Base-by-base conservation (phyloP, 2,113 vertebrate genomes). In the Toxotes jaculatrix region DNA sequence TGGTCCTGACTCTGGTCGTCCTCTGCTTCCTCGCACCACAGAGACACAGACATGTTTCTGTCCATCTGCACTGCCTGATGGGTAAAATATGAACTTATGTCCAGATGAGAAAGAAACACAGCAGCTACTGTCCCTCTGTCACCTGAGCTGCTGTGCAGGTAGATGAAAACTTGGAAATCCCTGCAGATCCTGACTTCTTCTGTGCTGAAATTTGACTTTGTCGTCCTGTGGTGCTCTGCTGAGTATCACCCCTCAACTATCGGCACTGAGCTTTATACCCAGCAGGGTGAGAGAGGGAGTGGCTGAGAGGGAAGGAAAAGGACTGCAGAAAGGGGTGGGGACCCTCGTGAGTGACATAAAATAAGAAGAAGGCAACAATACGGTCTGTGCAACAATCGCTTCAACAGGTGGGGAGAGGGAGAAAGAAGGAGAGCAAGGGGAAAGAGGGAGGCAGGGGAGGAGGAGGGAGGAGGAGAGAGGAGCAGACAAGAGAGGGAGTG, bases 21-120 rank as follows among this genome's bases (percentile, higher is more conserved):
- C 65, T 93, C 93, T 34, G 34, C 85, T 80, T 96, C 95, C 75
- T 94, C 93, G n/a, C 95, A 96, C 95, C 95, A 95, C 82, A 96
- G 93, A 83, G 94, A 95, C 87, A 93, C 78, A 12, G 90, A 56
- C 93, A 94, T 82, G 66, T 59, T 70, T 76, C 64, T 49, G 55
- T 85, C 87, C 86, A 87, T 90, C 43, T 63, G 53, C 43, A 73
- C 11, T 12, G 51, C 71, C 75, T 67, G 59, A 36, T 67, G 80
- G 61, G 43, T 53, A 45, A 5, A 72, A 77, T 59, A 27, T 47
- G 1, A 61, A 49, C 47, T 34, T 60, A 71, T 0, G 40, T 84
- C 85, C 87, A 70, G 13, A 7, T 55, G 43, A 34, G 17, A 16
- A 61, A 43, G 23, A 69, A 27, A 72, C 8, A 12, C 3, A 10